Evolutionary conservation across 2,797 vertebrate genomes (phyloP).

Genomic region (Coregonus suidteri): DNA sequence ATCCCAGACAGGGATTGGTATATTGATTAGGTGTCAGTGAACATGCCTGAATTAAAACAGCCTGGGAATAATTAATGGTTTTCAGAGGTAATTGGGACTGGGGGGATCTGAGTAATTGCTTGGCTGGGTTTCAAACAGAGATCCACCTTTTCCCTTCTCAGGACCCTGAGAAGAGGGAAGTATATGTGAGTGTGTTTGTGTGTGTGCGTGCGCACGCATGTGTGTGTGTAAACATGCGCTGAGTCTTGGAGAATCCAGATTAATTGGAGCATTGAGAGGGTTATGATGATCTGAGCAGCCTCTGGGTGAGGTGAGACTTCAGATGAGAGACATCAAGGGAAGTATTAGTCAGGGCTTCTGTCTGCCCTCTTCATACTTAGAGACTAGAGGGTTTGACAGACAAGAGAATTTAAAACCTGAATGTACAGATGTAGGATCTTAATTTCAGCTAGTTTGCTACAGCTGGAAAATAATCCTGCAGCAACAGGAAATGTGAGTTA

Average conservation of each 20-base stretch:
- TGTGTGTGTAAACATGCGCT: not conserved
- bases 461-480: too few relatives aligned
- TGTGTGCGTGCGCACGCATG: too few relatives aligned
- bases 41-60: slow-evolving; percentile 25
- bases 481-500: too few relatives aligned
- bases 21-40: slow-evolving; percentile 49
- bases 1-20: slow-evolving; percentile 20
- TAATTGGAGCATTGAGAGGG: slow-evolving; percentile 24
- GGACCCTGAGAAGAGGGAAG: not conserved
- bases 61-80: not conserved
- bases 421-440: not conserved
- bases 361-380: slow-evolving; percentile 36
- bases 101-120: not conserved
- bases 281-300: slow-evolving; percentile 30
- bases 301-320: slow-evolving; percentile 31
- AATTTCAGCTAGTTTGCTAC: too few relatives aligned
- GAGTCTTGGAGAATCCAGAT: slow-evolving; percentile 16
- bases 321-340: slow-evolving; percentile 39
- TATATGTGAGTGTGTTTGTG: slow-evolving; percentile 1
- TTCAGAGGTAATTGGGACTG: slow-evolving; percentile 9
- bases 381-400: slow-evolving; percentile 15
- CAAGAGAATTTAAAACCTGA: slow-evolving; percentile 2
- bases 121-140: slow-evolving; percentile 8
- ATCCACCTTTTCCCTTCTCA: not conserved
- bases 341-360: slow-evolving; percentile 27